Evolutionary conservation across 64 coral and sea anemone species (phyloP), one percentile per base, ranked within the genome.

Genomic region (Pocillopora verrucosa): DNA sequence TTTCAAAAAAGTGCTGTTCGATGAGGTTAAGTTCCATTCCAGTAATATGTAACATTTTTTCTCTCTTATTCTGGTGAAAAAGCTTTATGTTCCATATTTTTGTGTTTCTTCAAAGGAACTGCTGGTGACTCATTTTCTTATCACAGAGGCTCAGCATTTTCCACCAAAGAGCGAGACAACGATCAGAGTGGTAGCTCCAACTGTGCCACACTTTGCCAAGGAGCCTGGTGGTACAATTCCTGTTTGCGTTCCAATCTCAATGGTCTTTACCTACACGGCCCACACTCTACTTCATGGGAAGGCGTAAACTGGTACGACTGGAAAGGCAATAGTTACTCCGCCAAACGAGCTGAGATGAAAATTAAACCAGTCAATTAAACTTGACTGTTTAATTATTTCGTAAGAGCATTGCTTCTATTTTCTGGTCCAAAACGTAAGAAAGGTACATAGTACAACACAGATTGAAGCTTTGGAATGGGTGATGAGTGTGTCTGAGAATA

Each of bases 121-220:
- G 61, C 88, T n/a, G 88, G 88, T 16, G 78, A 90, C 57, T 90
- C 88, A 25, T 17, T 90, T 38, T 60, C 36, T 3, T 74, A 82
- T 38, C 88, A 90, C 59, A 57, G 70, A 24, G 70, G 70, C 25
- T 80, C 79, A 36, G 25, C 63, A 22, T 90, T 90, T 24, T 72
- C 76, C 41, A 90, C 88, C 4, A 90, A 82, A 82, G 88, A 90
- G 73, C 62, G 20, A 11, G 88, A 90, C 67, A 90, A 90, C 17
- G 88, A 90, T 25, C 11, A 73, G 0, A 24, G 56, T 63, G 19
- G 36, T 11, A 63, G 88, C 25, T 11, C 5, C 10, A 68, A 16
- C 13, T 90, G 88, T 15, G 36, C 88, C 22, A 38, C 16, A 14
- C 16, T 16, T 14, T 51, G 20, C 36, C 73, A 64, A 9, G 88